Evolutionary conservation across 2,888 invertebrate genomes (phyloP).

Genomic region (Zelleria hepariella): DNA sequence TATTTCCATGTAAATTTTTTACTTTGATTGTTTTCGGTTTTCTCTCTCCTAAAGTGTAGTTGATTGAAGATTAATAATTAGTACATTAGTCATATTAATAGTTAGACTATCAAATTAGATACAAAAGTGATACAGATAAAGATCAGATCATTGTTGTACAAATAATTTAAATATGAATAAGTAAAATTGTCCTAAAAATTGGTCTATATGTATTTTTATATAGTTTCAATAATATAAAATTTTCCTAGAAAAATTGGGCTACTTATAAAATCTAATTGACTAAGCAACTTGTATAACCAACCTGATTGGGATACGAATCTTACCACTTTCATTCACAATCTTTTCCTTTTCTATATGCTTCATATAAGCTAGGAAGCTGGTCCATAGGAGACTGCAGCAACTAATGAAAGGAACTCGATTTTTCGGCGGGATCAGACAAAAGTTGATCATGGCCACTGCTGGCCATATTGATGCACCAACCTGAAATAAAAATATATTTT

Average conservation of each 20-base stretch:
- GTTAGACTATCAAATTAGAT: no score
- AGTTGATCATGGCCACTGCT: slow-evolving; percentile 80
- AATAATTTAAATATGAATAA: background rate
- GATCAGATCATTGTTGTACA: background rate
- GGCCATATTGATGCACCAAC: slow-evolving; percentile 83
- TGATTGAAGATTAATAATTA: no score
- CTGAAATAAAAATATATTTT: slow-evolving; percentile 48
- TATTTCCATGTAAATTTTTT: no score
- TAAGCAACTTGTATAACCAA: background rate
- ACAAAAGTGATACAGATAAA: background rate
- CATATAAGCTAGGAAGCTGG: slow-evolving; percentile 85
- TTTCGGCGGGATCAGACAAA: slow-evolving; percentile 78
- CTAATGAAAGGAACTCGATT: slow-evolving; percentile 85
- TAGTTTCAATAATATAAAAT: no score
- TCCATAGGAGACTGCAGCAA: slow-evolving; percentile 83
- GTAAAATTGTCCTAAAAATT: background rate
- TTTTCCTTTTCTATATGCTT: slow-evolving; percentile 72
- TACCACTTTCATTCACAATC: slow-evolving; percentile 14
- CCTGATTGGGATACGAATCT: background rate
- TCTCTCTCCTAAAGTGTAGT: no score
- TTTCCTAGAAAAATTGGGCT: background rate
- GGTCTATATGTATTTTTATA: background rate
- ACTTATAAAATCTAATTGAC: background rate
- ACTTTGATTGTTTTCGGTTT: no score
- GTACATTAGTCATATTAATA: no score